A percentile compares a stretch with the other conserved stretches of the same genome.
These are phyloP conservation scores for Melinaea menophilus DNA, from an alignment of 2,888 invertebrate genomes.

Conservation along the genomic window DNA sequence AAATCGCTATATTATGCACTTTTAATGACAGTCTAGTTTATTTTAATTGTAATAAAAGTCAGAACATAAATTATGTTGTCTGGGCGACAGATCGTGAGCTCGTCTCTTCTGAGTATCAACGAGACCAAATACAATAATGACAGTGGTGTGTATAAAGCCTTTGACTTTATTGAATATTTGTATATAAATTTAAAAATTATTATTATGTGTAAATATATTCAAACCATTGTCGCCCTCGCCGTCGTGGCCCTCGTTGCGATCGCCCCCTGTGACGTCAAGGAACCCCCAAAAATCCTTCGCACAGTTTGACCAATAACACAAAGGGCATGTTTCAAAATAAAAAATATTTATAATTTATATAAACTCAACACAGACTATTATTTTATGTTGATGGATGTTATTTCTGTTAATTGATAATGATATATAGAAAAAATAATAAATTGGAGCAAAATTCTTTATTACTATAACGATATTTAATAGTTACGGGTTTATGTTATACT, in stretches of 20 bases:
- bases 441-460: no score
- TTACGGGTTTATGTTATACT: no score
- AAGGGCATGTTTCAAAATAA: conserved; percentile 53
- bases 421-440: neutral
- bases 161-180: neutral
- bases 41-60: conserved; percentile 53
- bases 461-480: no score
- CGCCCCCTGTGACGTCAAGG: conserved; percentile 44
- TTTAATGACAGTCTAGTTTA: no score
- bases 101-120: conserved; percentile 56
- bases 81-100: conserved; percentile 44
- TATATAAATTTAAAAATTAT: neutral
- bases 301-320: conserved; percentile 45
- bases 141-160: conserved; percentile 14
- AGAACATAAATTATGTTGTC: conserved; percentile 40
- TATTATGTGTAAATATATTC: conserved; percentile 18
- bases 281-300: conserved; percentile 45
- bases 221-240: conserved; percentile 53
- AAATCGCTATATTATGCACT: no score
- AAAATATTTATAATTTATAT: conserved; percentile 12
- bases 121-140: conserved; percentile 38
- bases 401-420: no score
- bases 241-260: conserved; percentile 50
- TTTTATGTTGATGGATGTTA: no score
- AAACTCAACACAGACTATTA: neutral